Evolutionary conservation across 2,797 vertebrate species (phyloP).

Genomic region (Bryconaethiops microstoma): DNA sequence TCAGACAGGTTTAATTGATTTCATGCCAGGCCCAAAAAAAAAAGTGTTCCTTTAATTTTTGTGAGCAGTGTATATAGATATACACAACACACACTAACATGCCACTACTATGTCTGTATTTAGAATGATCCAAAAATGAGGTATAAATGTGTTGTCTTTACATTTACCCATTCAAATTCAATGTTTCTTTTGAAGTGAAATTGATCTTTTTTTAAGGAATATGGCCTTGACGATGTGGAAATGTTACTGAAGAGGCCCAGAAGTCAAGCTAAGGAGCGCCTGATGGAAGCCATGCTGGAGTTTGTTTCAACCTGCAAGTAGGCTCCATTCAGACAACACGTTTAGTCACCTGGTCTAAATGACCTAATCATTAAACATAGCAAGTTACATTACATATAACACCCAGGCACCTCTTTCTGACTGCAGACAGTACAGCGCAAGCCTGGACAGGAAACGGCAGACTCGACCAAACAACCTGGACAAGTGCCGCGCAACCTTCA

Average conservation of each 20-base stretch:
- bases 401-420: conserved; percentile 9
- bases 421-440: conserved; percentile 83
- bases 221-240: conserved; percentile 85
- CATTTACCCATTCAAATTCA: background rate
- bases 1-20: no score
- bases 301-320: conserved; percentile 91
- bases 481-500: conserved; percentile 78
- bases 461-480: conserved; percentile 86
- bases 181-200: background rate
- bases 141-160: no score
- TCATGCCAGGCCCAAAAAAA: no score
- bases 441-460: conserved; percentile 79
- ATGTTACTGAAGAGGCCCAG: conserved; percentile 80
- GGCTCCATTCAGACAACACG: conserved; percentile 35
- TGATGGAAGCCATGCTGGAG: conserved; percentile 85
- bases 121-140: no score
- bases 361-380: background rate
- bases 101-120: no score
- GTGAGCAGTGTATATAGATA: no score
- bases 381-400: background rate
- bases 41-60: no score
- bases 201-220: conserved; percentile 73
- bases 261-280: conserved; percentile 76
- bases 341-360: background rate
- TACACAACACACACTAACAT: no score